phyloP scores from a whole-genome alignment of 1,140 invertebrate genomes.

The Drosophila virilis region DNA sequence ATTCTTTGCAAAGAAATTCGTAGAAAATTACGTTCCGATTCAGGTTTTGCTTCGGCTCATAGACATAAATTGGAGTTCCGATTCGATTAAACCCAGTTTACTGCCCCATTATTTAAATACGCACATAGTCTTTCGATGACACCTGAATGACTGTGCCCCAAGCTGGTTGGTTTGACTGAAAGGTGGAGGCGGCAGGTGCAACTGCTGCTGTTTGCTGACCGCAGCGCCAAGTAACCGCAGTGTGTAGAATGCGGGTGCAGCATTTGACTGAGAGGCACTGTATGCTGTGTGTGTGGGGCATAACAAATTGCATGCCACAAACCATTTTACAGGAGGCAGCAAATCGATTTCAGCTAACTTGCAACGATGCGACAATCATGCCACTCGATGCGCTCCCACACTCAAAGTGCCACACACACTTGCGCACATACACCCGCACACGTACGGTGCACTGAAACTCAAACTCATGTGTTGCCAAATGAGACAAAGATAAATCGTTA shows the following conservation, averaged over 20 bases:
- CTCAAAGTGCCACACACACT: conserved; percentile 18
- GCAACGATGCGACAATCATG: conserved; percentile 51
- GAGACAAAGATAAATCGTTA: conserved; percentile 82
- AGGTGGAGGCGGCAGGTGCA: neutral
- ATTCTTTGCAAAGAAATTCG: too few species aligned
- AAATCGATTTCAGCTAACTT: conserved; percentile 61
- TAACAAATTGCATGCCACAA: conserved; percentile 78
- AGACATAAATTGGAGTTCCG: too few species aligned
- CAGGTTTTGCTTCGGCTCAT: too few species aligned
- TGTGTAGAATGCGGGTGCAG: conserved; percentile 44
- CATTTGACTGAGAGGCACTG: conserved; percentile 12
- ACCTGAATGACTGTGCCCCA: conserved; percentile 26
- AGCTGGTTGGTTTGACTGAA: neutral
- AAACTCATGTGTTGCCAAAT: conserved; percentile 70
- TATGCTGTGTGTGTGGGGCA: conserved; percentile 16
- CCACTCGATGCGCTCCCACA: conserved; percentile 25
- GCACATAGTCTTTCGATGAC: neutral
- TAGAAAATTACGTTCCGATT: too few species aligned
- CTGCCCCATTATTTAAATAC: too few species aligned
- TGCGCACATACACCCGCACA: conserved; percentile 13
- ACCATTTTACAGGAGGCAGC: conserved; percentile 67
- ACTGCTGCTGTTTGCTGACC: conserved; percentile 47
- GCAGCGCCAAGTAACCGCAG: conserved; percentile 71
- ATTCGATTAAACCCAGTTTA: too few species aligned
- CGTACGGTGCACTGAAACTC: conserved; percentile 22